Evolutionary conservation across 1,140 invertebrate species (phyloP), one percentile per base, ranked within the genome.

Genomic region (Drosophila guanche): DNA sequence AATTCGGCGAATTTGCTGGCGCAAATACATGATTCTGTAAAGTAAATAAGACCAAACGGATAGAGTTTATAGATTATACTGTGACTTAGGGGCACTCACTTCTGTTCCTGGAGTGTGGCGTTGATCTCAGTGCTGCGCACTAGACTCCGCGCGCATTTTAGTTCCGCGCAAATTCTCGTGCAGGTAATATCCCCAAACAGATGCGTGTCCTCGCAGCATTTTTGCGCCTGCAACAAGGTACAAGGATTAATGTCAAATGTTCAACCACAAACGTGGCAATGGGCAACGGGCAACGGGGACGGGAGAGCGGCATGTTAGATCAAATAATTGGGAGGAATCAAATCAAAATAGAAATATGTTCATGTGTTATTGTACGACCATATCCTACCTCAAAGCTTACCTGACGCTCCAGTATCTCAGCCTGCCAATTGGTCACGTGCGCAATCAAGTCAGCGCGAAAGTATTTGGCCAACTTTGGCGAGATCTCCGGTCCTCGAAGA

Each of bases 91-190:
- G 5, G 1, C 4, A 66, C 66, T 68, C 90, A 98, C 97, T 98
- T 98, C 94, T 99, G 97, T 94, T 99, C 97, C 93, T 98, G 97
- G 92, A 99, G 93, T 68, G 98, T 99, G 60, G 98, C 97, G 93
- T 98, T 97, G 92, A 99, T 99, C 94, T 99, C 98, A 33, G 97
- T 97, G 86, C 98, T 94, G 84, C 98, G 95, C 71, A 99, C 98
- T 89, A 98, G 93, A 72, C 97, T 98, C 72, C 98, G 94, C 72
- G 97, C 97, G 92, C 96, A 97, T 93, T 99, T 99, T 63, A 99
- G 93, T 90, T 99, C 97, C 33, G 97, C 96, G 51, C 97, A 98
- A 73, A 99, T 97, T 92, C 97, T 95, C 74, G 97, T 98, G 93
- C 96, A 97, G 90, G 96, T 95, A 90, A 97, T 93, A 93, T 96